Base-by-base conservation (phyloP, 2,797 vertebrate genomes). In the Saxicola maurus region DNA sequence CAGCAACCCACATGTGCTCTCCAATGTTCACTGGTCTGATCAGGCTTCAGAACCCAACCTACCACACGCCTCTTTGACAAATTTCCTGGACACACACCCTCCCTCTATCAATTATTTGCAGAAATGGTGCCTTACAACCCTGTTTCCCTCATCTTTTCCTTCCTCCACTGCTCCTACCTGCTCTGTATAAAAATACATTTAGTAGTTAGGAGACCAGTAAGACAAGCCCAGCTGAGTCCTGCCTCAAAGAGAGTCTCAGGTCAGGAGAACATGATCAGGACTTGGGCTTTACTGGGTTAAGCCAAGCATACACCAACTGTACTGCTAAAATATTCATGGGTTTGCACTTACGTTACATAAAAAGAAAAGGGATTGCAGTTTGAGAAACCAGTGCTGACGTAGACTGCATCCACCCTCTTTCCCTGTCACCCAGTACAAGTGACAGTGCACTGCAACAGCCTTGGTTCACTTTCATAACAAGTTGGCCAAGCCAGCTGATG, bases 321-420 rank as follows among this genome's bases (percentile, higher is more conserved):
- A 72, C n/a, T 89, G 81, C 64, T 91, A 59, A 94, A 94, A 80
- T 52, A 93, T 86, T 93, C 43, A 93, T 60, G n/a, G 43, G 20
- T 72, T 87, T 89, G 77, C 13, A 11, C 69, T 87, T 78, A 46
- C 0, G 0, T 85, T 85, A 83, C 87, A 77, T 84, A 93, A 91
- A 68, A 85, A 24, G 42, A 4, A 35, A 85, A 38, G 55, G 87
- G 35, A 84, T 10, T 9, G 15, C 67, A 56, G 64, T 82, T 65
- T 48, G 55, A 94, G 86, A 83, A 93, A 74, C 49, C 28, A 27
- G 31, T 83, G 56, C 59, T 31, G n/a, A 46, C 0, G 0, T 1
- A 68, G 46, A n/a, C 38, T 21, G 53, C 38, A 74, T 11, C 57
- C 17, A 62, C 33, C 25, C 33, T 79, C 71, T 13, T 35, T 69